Base-by-base conservation (phyloP, 1,140 invertebrate genomes). In the Drosophila tristis region DNA sequence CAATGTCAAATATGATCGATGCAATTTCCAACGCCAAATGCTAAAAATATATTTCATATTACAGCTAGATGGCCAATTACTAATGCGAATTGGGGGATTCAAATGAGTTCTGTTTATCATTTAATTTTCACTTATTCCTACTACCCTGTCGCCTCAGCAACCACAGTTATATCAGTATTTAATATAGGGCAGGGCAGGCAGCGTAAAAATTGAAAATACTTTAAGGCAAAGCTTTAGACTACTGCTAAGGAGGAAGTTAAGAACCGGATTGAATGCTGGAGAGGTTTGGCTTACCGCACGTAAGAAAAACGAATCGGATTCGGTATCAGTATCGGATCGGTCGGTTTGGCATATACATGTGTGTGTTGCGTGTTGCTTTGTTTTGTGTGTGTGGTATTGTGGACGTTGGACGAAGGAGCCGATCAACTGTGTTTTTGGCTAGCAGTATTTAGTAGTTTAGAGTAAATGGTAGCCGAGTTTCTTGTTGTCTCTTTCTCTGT, bases 221-320 rank as follows among this genome's bases (percentile, higher is more conserved):
- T 58, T 66, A 74, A 49, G 72, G 72, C 73, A 44, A 75, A 76
- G 74, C 74, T 68, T 75, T 74, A 75, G 73, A 75, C 72, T 75
- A 75, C 73, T 51, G 26, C 23, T 74, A 60, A 15, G 39, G 57
- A 39, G 35, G 49, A 63, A 67, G 72, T 75, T 58, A 71, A 25
- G 64, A 70, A 71, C 65, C 67, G 60, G 72, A 47, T 57, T 65
- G 49, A 59, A 66, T 47, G 43, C 54, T 75, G 63, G 55, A 68
- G 67, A 68, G 35, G 51, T 58, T 74, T 75, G 73, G 74, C 74
- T 76, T 76, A 76, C 74, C 74, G 74, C 74, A 76, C 74, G 73
- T 65, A 76, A 68, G 53, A 58, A 67, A 68, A 68, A 67, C 50
- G 73, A 75, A 61, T 61, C 63, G 72, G 39, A 54, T 48, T 47